Percentiles rank a stretch among this genome's conserved stretches.
These are phyloP conservation scores for Neotragus pygmaeus DNA, from an alignment of 2,113 vertebrate species.

Conservation along the genomic window DNA sequence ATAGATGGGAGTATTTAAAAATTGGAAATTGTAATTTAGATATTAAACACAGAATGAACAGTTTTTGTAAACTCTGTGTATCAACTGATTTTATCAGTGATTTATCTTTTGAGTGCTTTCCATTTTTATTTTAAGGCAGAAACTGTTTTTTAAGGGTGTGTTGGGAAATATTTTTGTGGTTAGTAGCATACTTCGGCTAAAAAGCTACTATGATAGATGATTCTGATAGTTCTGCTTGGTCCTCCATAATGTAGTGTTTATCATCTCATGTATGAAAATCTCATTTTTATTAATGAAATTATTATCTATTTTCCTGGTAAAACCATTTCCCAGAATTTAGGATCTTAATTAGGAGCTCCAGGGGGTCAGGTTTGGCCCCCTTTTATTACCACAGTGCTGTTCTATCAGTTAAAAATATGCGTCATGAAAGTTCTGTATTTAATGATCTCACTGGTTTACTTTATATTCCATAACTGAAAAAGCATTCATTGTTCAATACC, in stretches of 20 bases:
- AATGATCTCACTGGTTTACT: background rate
- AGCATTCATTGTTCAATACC: background rate
- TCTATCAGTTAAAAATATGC: background rate
- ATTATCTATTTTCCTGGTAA: background rate
- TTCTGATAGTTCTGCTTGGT: background rate
- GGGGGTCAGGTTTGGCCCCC: background rate
- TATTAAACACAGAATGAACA: background rate
- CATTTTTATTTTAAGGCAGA: background rate
- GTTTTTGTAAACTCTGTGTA: background rate
- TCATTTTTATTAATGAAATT: background rate
- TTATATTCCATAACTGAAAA: background rate
- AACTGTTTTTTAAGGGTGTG: background rate
- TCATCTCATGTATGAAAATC: background rate
- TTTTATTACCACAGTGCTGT: background rate
- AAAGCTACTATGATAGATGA: background rate
- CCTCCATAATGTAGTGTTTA: background rate
- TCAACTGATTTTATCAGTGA: background rate
- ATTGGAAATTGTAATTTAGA: background rate
- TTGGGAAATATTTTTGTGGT: slow-evolving; percentile 23
- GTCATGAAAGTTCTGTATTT: background rate
- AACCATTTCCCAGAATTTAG: background rate
- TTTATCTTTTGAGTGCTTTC: background rate
- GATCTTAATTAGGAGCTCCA: background rate
- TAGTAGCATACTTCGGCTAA: background rate
- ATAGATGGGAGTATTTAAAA: background rate